Percentiles rank a stretch among this genome's conserved stretches.
phyloP scores from a whole-genome alignment of 35 echinoderm and acorn worm species.

The Amphiura filiformis region DNA sequence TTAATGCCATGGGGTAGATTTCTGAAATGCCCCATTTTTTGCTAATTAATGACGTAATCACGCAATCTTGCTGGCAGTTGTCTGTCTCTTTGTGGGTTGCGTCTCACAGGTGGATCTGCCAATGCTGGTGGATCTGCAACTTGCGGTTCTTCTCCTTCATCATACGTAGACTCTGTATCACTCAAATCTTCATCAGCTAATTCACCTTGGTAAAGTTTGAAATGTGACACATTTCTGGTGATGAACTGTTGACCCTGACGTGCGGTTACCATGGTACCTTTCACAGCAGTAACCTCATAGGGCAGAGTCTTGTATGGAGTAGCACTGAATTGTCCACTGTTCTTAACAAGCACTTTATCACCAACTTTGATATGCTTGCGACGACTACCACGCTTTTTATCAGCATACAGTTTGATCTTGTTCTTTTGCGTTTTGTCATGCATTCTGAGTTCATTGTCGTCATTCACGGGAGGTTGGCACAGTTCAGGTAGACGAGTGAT shows the following conservation, averaged over 20 bases:
- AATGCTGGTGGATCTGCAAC: not conserved
- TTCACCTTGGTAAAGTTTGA: not conserved
- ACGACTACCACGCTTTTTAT: not conserved
- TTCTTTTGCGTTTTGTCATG: slow-evolving; percentile 8
- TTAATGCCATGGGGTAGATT: no score
- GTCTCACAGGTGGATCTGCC: not conserved
- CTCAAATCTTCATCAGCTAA: not conserved
- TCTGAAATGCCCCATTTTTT: not conserved
- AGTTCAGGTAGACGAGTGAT: slow-evolving; percentile 18
- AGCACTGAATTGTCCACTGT: not conserved
- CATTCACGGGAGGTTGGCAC: not conserved
- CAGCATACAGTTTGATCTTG: slow-evolving; percentile 19
- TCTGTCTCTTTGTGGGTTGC: not conserved
- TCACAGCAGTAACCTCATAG: not conserved
- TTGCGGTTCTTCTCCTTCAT: not conserved
- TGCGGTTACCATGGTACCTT: slow-evolving; percentile 20
- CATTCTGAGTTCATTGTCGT: not conserved
- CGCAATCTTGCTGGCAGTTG: not conserved
- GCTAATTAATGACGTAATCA: not conserved
- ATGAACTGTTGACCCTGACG: not conserved
- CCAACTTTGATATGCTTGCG: slow-evolving; percentile 5
- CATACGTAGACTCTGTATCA: not conserved
- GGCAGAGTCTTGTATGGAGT: not conserved
- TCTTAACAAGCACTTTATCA: slow-evolving; percentile 18
- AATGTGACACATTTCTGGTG: not conserved